These are phyloP conservation scores for Hoplostethus atlanticus DNA, from an alignment of 2,797 vertebrate species.

Conservation along the genomic window DNA sequence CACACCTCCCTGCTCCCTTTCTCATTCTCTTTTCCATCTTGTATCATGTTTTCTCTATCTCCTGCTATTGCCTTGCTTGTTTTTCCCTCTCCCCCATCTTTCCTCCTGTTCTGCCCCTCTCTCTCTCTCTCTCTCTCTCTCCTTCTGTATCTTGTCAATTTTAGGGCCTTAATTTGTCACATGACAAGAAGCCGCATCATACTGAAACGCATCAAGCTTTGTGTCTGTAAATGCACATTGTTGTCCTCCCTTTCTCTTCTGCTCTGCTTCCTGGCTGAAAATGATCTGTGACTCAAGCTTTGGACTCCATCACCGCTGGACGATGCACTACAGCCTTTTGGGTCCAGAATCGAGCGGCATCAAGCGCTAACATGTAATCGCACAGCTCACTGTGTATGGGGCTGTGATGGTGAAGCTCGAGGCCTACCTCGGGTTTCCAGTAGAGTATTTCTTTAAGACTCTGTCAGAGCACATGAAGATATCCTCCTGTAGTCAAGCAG, in stretches of 20 bases:
- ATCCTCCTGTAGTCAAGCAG: slow-evolving; percentile 16
- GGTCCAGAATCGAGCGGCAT: slow-evolving; percentile 28
- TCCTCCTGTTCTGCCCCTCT: neutral
- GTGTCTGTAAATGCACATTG: slow-evolving; percentile 38
- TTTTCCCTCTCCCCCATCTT: neutral
- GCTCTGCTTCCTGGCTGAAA: slow-evolving; percentile 38
- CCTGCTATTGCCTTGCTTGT: neutral
- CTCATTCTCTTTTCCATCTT: neutral
- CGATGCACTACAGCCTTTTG: slow-evolving; percentile 12
- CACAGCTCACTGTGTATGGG: slow-evolving; percentile 11
- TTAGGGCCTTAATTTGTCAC: slow-evolving; percentile 28
- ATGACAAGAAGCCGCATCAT: slow-evolving; percentile 36
- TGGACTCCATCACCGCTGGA: slow-evolving; percentile 28
- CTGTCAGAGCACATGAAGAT: slow-evolving; percentile 21
- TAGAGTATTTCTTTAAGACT: neutral
- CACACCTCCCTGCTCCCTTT: neutral
- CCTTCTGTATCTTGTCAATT: slow-evolving; percentile 8
- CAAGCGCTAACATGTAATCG: slow-evolving; percentile 22
- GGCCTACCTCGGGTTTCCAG: slow-evolving; percentile 4
- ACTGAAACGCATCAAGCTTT: slow-evolving; percentile 39
- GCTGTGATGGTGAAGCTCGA: neutral
- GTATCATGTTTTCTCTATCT: slow-evolving; percentile 19
- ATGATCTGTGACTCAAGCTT: slow-evolving; percentile 43
- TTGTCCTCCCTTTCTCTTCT: slow-evolving; percentile 40
- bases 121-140: neutral